phyloP scores from a whole-genome alignment of 2,113 vertebrate species.

The Numida meleagris region DNA sequence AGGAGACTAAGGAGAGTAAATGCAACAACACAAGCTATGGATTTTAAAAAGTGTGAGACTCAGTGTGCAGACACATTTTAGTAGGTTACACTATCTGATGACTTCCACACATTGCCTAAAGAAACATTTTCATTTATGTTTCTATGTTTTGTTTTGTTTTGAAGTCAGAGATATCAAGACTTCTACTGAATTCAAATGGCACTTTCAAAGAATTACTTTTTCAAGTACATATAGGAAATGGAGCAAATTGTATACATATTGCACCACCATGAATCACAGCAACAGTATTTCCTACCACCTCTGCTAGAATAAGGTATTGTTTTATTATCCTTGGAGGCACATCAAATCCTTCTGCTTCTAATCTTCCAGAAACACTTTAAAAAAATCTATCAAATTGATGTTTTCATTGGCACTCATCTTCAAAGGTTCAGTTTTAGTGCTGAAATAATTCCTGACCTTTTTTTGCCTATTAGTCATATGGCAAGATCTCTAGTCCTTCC shows the following conservation, averaged over 20 bases:
- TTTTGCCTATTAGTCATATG: background rate
- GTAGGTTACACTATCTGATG: background rate
- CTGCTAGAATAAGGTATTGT: background rate
- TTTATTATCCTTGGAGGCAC: background rate
- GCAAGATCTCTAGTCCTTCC: background rate
- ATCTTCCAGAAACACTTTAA: background rate
- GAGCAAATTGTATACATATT: background rate
- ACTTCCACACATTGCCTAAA: background rate
- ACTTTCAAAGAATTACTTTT: background rate
- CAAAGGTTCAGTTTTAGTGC: background rate
- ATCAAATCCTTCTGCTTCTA: conserved; percentile 33
- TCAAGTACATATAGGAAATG: background rate
- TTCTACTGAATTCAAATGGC: background rate
- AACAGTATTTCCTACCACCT: background rate
- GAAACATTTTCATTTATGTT: background rate
- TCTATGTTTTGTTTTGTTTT: background rate
- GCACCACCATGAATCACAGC: background rate
- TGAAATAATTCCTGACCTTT: background rate
- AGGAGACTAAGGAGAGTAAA: background rate
- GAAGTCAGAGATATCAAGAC: background rate
- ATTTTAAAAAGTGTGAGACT: background rate
- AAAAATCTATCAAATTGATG: background rate
- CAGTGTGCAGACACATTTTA: background rate
- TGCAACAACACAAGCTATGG: accelerated
- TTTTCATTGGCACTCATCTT: conserved; percentile 32